Evolutionary conservation across 2,797 vertebrate genomes (phyloP), one percentile per base, ranked within the genome.

Genomic region (Clarias laeviceps): DNA sequence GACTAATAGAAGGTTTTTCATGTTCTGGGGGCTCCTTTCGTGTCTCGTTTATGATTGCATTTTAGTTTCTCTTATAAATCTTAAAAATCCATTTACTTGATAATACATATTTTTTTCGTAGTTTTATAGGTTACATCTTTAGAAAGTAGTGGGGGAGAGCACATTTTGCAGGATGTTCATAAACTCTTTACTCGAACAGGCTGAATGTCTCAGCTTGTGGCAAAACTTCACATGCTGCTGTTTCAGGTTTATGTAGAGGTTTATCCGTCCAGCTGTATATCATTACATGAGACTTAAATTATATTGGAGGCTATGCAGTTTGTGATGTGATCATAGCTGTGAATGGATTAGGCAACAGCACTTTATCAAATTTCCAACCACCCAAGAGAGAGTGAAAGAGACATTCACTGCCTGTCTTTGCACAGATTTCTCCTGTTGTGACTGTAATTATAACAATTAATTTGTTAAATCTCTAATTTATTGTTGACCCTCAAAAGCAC

Each of bases 341-440:
- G 92, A 90, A 91, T 89, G 87, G 90, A 92, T 93, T 91, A 94
- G 93, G 92, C 94, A 95, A 91, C 90, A 86, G 89, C 87, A 90
- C 91, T 93, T 95, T 92, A 94, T 95, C 91, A 88, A 78, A 88
- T 84, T 87, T 84, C 91, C 88, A 87, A 77, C 90, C 82, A 34
- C 59, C 69, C 59, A 50, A 83, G 90, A 92, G 57, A 76, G 70
- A 76, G 27, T 83, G 69, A 79, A 45, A 22, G 82, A 82, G 88
- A 70, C n/a, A 61, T 85, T 68, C 57, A 34, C 77, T 24, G 56
- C 82, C 83, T 32, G 87, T 91, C 92, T 93, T 93, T 93, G 90
- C 89, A 85, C 90, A 91, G 84, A 78, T 88, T 62, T 78, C 85
- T 80, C 85, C 87, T 86, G 84, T 88, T 83, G 34, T 88, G 91